phyloP scores from a whole-genome alignment of 1,140 invertebrate genomes.

The Brachionus sp. region DNA sequence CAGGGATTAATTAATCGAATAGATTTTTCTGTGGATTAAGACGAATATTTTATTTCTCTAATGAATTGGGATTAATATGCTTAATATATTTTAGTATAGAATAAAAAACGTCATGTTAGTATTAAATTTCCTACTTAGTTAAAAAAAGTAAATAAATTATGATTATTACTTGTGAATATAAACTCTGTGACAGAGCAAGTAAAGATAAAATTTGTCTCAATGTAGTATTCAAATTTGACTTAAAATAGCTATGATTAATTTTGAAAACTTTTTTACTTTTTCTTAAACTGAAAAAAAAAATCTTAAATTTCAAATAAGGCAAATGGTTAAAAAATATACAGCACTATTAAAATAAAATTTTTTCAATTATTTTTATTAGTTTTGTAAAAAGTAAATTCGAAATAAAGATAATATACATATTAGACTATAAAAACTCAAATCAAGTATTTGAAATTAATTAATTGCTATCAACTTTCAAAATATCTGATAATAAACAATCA shows the following conservation, averaged over 20 bases:
- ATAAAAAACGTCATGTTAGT: not conserved
- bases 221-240: not conserved
- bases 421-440: too few species aligned
- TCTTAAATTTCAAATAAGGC: too few species aligned
- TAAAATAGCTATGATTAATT: not conserved
- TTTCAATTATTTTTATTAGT: too few species aligned
- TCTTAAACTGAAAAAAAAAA: too few species aligned
- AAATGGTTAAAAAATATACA: too few species aligned
- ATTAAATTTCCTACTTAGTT: not conserved
- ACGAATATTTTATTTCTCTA: slow-evolving; percentile 13
- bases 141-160: slow-evolving; percentile 1
- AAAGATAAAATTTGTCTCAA: not conserved
- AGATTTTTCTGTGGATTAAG: not conserved
- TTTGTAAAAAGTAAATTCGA: too few species aligned
- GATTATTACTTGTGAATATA: not conserved
- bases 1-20: slow-evolving; percentile 14
- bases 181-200: not conserved
- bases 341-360: too few species aligned
- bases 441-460: too few species aligned
- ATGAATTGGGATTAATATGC: not conserved
- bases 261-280: too few species aligned
- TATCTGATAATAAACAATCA: too few species aligned
- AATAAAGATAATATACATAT: too few species aligned
- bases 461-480: too few species aligned
- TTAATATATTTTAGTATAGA: not conserved